Evolutionary conservation across 2,113 vertebrate species (phyloP).

Genomic region (Xiphias gladius): DNA sequence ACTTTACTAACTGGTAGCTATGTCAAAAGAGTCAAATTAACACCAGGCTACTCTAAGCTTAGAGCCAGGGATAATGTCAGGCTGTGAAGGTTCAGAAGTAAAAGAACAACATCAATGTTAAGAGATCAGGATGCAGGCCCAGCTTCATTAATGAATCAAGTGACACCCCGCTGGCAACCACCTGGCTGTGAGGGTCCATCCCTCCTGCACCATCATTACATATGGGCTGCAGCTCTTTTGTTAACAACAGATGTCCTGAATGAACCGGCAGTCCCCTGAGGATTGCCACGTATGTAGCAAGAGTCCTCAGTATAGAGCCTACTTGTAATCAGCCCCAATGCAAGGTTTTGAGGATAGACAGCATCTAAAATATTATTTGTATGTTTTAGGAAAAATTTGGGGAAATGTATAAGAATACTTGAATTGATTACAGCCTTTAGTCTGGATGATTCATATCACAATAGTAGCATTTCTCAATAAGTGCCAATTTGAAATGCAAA

Average conservation of each 20-base stretch:
- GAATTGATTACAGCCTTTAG: not conserved
- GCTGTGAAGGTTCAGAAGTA: slow-evolving; percentile 3
- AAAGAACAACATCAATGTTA: slow-evolving; percentile 39
- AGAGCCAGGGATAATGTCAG: not conserved
- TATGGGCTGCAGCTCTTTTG: slow-evolving; percentile 74
- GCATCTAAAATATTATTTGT: slow-evolving; percentile 3
- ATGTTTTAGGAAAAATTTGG: not conserved
- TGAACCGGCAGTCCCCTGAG: slow-evolving; percentile 67
- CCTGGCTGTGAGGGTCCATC: slow-evolving; percentile 70
- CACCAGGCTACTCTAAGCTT: slow-evolving; percentile 2
- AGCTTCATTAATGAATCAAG: slow-evolving; percentile 62
- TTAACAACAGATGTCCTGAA: slow-evolving; percentile 82
- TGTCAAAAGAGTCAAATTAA: slow-evolving; percentile 20
- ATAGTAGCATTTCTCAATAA: not conserved
- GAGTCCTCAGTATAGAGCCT: slow-evolving; percentile 39
- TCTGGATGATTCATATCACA: not conserved
- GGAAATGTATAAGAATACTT: not conserved
- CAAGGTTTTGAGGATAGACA: not conserved
- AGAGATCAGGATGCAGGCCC: slow-evolving; percentile 53
- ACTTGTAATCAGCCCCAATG: slow-evolving; percentile 12
- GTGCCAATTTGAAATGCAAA: not conserved
- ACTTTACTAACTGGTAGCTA: not conserved
- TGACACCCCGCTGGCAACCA: slow-evolving; percentile 77
- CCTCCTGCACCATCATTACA: slow-evolving; percentile 67
- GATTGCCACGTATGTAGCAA: slow-evolving; percentile 45